A percentile compares a stretch with the other conserved stretches of the same genome.
Conservation (phyloP, 1,140 invertebrate genomes). For the Drosophila athabasca region DNA sequence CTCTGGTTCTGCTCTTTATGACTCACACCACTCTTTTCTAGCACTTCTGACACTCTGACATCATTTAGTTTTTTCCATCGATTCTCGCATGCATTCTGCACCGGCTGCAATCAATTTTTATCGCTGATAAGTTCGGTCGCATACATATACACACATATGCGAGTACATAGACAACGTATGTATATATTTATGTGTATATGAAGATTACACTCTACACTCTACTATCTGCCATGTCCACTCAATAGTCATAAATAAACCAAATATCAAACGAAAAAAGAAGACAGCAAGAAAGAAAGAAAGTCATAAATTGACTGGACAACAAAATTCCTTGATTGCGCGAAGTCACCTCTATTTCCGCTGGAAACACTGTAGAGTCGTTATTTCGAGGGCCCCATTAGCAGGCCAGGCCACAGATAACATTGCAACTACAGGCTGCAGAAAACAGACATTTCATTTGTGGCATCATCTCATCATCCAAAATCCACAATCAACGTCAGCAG, state of each 20-base stretch:
- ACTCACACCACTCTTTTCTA: slow-evolving; percentile 3
- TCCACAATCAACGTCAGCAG: background rate
- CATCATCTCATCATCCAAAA: slow-evolving; percentile 24
- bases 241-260: slow-evolving; percentile 24
- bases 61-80: slow-evolving; percentile 39
- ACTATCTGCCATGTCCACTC: slow-evolving; percentile 22
- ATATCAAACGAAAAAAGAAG: background rate
- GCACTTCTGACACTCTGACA: slow-evolving; percentile 29
- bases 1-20: too few relatives aligned
- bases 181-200: background rate
- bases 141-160: background rate
- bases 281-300: slow-evolving; percentile 40
- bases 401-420: slow-evolving; percentile 22
- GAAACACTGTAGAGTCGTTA: background rate
- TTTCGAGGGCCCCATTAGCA: slow-evolving; percentile 44
- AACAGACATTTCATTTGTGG: slow-evolving; percentile 49
- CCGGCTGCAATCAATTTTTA: slow-evolving; percentile 42
- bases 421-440: slow-evolving; percentile 36
- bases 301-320: slow-evolving; percentile 56
- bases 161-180: too few relatives aligned
- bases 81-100: slow-evolving; percentile 30
- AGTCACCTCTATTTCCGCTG: slow-evolving; percentile 54
- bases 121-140: slow-evolving; percentile 39
- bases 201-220: slow-evolving; percentile 52
- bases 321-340: slow-evolving; percentile 28